Conservation (phyloP, 1,140 invertebrate genomes). For the Lepeophtheirus salmonis region DNA sequence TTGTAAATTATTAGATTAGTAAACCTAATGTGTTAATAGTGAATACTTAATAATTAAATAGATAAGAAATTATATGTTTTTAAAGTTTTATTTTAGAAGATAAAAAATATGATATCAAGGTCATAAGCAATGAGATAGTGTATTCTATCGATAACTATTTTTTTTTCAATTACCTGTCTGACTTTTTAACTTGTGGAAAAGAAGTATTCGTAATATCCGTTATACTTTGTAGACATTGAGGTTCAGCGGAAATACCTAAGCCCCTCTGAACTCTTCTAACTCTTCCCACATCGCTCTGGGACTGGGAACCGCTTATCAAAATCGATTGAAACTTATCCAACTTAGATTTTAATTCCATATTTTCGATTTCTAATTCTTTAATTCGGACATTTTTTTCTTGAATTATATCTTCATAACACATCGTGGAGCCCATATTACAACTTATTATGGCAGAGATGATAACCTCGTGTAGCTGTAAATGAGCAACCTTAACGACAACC, state of each 20-base stretch:
- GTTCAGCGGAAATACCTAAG: slow-evolving; percentile 2
- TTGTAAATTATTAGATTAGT: no score
- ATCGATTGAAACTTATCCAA: slow-evolving; percentile 4
- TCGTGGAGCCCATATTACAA: slow-evolving; percentile 5
- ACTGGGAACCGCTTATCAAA: neutral
- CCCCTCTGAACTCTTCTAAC: neutral
- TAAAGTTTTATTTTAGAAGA: no score
- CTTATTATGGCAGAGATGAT: no score
- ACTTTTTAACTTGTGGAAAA: neutral
- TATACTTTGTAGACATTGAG: neutral
- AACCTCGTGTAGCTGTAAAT: no score
- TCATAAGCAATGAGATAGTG: no score
- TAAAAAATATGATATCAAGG: no score
- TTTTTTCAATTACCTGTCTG: slow-evolving; percentile 10
- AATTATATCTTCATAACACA: neutral
- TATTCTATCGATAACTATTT: no score
- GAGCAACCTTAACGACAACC: no score
- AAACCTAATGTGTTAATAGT: no score
- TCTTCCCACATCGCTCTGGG: neutral
- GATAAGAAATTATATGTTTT: no score
- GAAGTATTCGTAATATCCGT: neutral
- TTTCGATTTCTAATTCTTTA: slow-evolving; percentile 2
- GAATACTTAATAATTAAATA: no score
- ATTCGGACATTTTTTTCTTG: neutral
- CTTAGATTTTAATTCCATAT: slow-evolving; percentile 5